Base-by-base conservation (phyloP, 2,888 invertebrate species). In the Leptopterna dolabrata region DNA sequence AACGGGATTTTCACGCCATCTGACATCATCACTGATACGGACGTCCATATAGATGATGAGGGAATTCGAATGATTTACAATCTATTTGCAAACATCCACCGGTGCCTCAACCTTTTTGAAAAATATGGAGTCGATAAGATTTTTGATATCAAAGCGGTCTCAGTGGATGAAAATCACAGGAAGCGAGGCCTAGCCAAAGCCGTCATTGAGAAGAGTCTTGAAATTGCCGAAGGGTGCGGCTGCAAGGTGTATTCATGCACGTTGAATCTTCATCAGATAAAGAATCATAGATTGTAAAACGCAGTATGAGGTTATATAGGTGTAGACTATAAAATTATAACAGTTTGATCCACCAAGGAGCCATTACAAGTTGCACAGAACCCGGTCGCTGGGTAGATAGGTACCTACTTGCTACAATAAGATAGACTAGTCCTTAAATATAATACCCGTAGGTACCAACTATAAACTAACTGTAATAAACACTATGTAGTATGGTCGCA, bases 121-220 rank as follows among this genome's bases (percentile, higher is more conserved):
- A 85, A 85, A 29, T 73, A 85, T 30, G 76, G 29, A 29, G 85
- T 85, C 4, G 36, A 29, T n/a, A 73, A 47, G 19, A 85, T 85
- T 4, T 85, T 85, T 30, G 85, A 85, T 47, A 85, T 85, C 36
- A 85, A 85, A 73, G 73, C 73, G 24, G 29, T 85, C 14, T 85
- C 85, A 0, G 85, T 85, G 9, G 71, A 71, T 16, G 47, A 13
- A 36, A 43, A 47, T 29, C 85, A 85, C 16, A 71, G 85, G 27
- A 71, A 85, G 9, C 36, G 73, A 71, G 85, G 85, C 14, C 47
- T 85, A 45, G 43, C 85, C 6, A 71, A 27, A 45, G 45, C 73
- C 6, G 73, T 85, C 7, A 85, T 85, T 16, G 73, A 47, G 19
- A 73, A 71, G 27, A 85, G 85, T 45, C 47, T 85, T 24, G 85